These are phyloP conservation scores for Sclerodermus sp. DNA, from an alignment of 2,888 invertebrate species.

Conservation along the genomic window DNA sequence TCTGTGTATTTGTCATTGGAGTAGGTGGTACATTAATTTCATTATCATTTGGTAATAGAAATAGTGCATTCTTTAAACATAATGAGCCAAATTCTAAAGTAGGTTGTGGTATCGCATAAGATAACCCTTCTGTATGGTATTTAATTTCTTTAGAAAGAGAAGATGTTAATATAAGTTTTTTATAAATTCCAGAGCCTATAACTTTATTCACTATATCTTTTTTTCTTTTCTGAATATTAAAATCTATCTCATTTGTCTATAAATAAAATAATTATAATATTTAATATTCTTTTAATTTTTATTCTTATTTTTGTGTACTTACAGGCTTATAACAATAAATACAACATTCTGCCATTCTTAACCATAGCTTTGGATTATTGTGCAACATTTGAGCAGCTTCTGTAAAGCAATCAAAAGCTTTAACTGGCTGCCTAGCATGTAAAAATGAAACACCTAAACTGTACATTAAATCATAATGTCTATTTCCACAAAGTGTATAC, in stretches of 20 bases:
- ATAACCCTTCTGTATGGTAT: constrained; percentile 67
- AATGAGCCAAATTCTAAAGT: constrained; percentile 88
- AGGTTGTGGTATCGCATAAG: constrained; percentile 83
- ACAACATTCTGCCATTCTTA: constrained; percentile 91
- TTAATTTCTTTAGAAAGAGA: constrained; percentile 61
- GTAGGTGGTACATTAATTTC: constrained; percentile 37
- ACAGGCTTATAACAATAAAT: constrained; percentile 70
- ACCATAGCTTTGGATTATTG: constrained; percentile 88
- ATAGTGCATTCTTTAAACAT: constrained; percentile 83
- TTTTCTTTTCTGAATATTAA: constrained; percentile 63
- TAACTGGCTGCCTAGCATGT: constrained; percentile 75
- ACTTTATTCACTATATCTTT: constrained; percentile 65
- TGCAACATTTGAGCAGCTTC: constrained; percentile 84
- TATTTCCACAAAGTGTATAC: constrained; percentile 65
- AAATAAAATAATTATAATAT: constrained; percentile 11
- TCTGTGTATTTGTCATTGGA: constrained; percentile 30
- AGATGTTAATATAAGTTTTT: constrained; percentile 66
- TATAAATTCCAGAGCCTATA: constrained; percentile 64
- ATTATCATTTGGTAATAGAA: constrained; percentile 63
- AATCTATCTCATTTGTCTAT: constrained; percentile 66
- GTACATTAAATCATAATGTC: constrained; percentile 71
- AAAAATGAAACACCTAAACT: constrained; percentile 84
- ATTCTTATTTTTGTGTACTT: constrained; percentile 39
- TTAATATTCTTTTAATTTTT: neutral
- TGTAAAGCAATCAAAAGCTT: constrained; percentile 89